A percentile compares a stretch with the other conserved stretches of the same genome.
phyloP scores from a whole-genome alignment of 2,888 invertebrate genomes.

The Perdita meconis region DNA sequence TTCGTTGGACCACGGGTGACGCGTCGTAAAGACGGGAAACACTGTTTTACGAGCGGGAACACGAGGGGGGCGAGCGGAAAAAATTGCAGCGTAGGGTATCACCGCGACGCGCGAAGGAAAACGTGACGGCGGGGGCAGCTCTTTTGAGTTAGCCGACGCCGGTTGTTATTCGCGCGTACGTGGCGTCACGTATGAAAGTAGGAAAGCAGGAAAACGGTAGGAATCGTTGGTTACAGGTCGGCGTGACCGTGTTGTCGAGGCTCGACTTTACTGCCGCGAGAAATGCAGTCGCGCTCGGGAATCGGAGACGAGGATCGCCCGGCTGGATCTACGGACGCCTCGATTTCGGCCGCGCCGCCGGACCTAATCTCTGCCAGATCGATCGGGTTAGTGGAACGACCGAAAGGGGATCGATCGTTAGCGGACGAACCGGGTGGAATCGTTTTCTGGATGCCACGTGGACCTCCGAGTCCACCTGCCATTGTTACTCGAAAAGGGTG shows the following conservation, averaged over 20 bases:
- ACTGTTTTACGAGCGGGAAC: conserved; percentile 37
- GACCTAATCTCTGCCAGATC: conserved; percentile 76
- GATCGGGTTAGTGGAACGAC: conserved; percentile 60
- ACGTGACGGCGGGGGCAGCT: not conserved
- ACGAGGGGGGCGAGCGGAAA: conserved; percentile 6
- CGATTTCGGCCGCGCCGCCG: conserved; percentile 80
- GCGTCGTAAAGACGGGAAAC: conserved; percentile 54
- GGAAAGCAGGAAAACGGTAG: conserved; percentile 19
- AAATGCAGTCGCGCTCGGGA: conserved; percentile 85
- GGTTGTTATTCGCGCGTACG: conserved; percentile 15
- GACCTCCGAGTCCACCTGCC: conserved; percentile 1
- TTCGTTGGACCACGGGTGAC: not conserved
- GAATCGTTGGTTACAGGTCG: conserved; percentile 79
- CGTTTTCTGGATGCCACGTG: not conserved
- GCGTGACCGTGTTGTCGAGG: conserved; percentile 85
- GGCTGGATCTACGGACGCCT: conserved; percentile 82
- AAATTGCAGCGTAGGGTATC: conserved; percentile 31
- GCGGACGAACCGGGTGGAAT: conserved; percentile 26
- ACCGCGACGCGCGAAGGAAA: not conserved
- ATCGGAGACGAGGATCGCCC: conserved; percentile 74
- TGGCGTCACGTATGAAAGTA: conserved; percentile 32
- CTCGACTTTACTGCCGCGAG: conserved; percentile 86
- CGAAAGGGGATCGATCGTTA: conserved; percentile 50
- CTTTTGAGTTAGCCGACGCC: not conserved
- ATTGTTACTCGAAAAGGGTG: not conserved